A percentile compares a stretch with the other conserved stretches of the same genome.
phyloP scores from a whole-genome alignment of 2,797 vertebrate genomes.

The Urocyon cinereoargenteus region DNA sequence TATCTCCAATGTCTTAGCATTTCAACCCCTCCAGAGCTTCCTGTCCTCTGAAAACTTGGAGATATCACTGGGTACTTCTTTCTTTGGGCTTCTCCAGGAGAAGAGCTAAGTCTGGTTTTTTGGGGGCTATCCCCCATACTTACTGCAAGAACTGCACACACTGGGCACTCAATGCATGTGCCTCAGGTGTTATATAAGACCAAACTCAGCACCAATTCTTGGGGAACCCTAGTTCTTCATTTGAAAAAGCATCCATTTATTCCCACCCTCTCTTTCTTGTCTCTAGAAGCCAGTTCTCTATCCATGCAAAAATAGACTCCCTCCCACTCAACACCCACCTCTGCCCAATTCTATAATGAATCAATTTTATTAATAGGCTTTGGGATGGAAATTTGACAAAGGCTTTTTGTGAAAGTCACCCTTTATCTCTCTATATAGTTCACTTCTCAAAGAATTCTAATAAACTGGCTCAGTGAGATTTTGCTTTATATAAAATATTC shows the following conservation, averaged over 20 bases:
- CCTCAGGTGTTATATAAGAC: neutral
- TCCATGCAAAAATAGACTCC: slow-evolving; percentile 79
- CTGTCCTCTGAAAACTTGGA: neutral
- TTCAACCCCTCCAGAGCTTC: neutral
- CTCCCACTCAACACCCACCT: slow-evolving; percentile 80
- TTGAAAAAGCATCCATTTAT: slow-evolving; percentile 55
- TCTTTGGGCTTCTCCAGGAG: neutral
- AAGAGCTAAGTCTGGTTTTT: neutral
- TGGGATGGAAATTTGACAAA: slow-evolving; percentile 74
- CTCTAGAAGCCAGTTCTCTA: slow-evolving; percentile 71
- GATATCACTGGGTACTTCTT: neutral
- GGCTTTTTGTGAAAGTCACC: slow-evolving; percentile 74
- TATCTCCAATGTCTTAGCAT: neutral
- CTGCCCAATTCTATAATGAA: slow-evolving; percentile 81
- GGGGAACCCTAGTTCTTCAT: slow-evolving; percentile 37
- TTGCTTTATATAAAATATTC: slow-evolving; percentile 54
- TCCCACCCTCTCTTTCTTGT: slow-evolving; percentile 59
- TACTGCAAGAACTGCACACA: no score
- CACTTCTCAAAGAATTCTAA: slow-evolving; percentile 70
- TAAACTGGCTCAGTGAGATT: slow-evolving; percentile 65
- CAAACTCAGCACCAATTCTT: neutral
- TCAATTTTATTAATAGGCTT: slow-evolving; percentile 84
- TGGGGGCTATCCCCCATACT: neutral
- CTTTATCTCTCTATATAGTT: slow-evolving; percentile 73
- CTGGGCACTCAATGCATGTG: neutral